These are phyloP conservation scores for Idaea aversata DNA, from an alignment of 2,888 invertebrate species.

Conservation along the genomic window DNA sequence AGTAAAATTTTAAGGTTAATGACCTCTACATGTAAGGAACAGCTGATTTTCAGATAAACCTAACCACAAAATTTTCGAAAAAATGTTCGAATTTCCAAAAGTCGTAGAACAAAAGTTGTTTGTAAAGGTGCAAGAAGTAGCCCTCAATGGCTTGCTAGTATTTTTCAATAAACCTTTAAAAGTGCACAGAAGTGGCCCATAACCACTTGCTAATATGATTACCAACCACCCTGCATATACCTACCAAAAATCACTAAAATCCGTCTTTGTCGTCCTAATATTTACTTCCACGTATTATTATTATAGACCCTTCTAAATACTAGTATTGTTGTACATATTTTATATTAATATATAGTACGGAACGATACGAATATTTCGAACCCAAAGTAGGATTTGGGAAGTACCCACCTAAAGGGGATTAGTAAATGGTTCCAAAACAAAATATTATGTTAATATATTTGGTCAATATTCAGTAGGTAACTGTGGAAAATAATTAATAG, in stretches of 20 bases:
- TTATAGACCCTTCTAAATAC: background rate
- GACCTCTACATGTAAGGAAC: too few species aligned
- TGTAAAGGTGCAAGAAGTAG: too few species aligned
- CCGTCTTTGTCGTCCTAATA: background rate
- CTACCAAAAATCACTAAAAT: background rate
- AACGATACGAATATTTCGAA: background rate
- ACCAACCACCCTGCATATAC: too few species aligned
- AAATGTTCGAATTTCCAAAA: too few species aligned
- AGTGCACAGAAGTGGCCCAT: too few species aligned
- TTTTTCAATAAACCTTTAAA: too few species aligned
- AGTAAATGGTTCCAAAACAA: background rate
- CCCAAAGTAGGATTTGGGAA: background rate
- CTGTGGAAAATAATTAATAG: background rate
- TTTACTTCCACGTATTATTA: background rate
- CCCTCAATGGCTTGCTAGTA: too few species aligned
- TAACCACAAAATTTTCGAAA: too few species aligned
- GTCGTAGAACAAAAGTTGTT: too few species aligned
- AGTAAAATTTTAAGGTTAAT: too few species aligned
- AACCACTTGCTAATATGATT: too few species aligned
- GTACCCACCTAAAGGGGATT: background rate
- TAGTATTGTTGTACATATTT: background rate
- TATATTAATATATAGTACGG: background rate
- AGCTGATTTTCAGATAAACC: too few species aligned
- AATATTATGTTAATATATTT: background rate
- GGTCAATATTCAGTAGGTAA: background rate